Percentiles rank a stretch among this genome's conserved stretches.
Conservation (phyloP, 2,113 vertebrate genomes). For the Pterocles gutturalis region DNA sequence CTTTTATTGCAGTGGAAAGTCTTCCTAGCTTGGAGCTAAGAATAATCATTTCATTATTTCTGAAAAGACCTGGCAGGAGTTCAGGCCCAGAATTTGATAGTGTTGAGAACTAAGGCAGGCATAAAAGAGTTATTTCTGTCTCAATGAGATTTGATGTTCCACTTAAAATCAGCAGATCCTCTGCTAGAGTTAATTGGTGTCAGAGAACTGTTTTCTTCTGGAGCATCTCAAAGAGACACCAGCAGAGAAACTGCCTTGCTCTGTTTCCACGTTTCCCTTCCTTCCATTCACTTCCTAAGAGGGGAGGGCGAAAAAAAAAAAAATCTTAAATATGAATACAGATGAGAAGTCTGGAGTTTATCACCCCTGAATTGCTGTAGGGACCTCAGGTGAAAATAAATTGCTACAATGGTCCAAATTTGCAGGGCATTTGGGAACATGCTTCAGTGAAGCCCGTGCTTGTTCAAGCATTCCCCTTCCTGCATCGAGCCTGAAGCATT, state of each 20-base stretch:
- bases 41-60: constrained; percentile 36
- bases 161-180: constrained; percentile 19
- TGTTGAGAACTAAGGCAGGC: neutral
- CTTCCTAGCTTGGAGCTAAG: neutral
- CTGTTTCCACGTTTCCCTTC: neutral
- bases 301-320: neutral
- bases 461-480: neutral
- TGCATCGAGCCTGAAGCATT: neutral
- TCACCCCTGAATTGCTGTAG: neutral
- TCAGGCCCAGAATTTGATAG: neutral
- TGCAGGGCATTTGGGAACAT: neutral
- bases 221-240: neutral
- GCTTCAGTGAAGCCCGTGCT: neutral
- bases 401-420: neutral
- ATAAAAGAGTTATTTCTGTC: constrained; percentile 28
- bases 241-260: neutral
- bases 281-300: neutral
- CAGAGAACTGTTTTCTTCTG: neutral
- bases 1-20: neutral
- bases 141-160: constrained; percentile 4
- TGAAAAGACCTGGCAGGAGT: constrained; percentile 23
- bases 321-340: neutral
- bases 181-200: constrained; percentile 18
- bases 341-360: neutral
- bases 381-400: neutral